Base-by-base conservation (phyloP, 2,113 vertebrate species). In the Hippocampus comes region DNA sequence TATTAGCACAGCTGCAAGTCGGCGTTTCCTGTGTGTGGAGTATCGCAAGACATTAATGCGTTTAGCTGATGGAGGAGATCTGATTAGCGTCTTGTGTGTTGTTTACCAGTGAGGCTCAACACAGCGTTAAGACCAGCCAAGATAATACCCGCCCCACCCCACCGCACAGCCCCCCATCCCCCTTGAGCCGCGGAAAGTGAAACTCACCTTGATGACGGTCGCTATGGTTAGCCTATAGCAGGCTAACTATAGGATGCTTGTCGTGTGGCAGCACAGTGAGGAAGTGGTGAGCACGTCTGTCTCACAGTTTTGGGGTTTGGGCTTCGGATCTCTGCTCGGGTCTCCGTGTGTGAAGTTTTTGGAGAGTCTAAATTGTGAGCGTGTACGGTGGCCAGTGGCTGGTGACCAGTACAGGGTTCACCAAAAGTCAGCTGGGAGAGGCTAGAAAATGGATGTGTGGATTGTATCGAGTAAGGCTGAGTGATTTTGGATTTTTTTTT, bases 151-250 rank as follows among this genome's bases (percentile, higher is more conserved):
- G 34, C 34, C 34, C 34, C 38, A 34, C 34, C 34, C 7, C 48
- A 30, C 53, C 21, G 2, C 53, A 30, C 30, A 30, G 30, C 48
- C 17, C 15, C 72, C 71, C 3, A n/a, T 21, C 63, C 5, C 34
- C 34, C 83, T 27, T 15, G 82, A 82, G 86, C 75, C 76, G 46
- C 67, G 75, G 82, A 86, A 88, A 84, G 80, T 78, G 82, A 88
- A 80, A 78, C 82, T 87, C 86, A 80, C 86, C 86, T 88, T 87
- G 87, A 76, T 85, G 38, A 81, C 85, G 34, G 87, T 86, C 70
- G 70, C 87, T 80, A 80, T 73, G 75, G 75, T 67, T 71, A 43
- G 78, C 49, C 27, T 60, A 63, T 72, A 59, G 69, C 76, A 73
- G 41, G 38, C 59, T 70, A 21, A 75, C 75, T 68, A 20, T 65